Conservation (phyloP, 2,888 invertebrate genomes). For the Cantharis rufa region DNA sequence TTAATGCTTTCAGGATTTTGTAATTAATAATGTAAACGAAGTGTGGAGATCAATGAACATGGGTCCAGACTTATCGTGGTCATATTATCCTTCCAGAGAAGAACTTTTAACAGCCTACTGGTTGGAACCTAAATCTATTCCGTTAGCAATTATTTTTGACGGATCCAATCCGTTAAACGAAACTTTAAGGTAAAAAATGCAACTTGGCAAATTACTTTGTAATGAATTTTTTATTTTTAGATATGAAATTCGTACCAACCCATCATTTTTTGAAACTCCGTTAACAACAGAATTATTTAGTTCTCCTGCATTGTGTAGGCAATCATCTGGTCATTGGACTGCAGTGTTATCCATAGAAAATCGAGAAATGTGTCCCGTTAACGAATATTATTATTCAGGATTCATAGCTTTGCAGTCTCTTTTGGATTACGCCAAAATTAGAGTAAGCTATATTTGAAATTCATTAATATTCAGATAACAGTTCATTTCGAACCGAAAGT, state of each 20-base stretch:
- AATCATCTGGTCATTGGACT: slow-evolving; percentile 64
- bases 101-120: slow-evolving; percentile 73
- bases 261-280: slow-evolving; percentile 67
- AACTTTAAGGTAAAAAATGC: slow-evolving; percentile 59
- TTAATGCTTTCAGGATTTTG: slow-evolving; percentile 59
- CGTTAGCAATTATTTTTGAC: slow-evolving; percentile 73
- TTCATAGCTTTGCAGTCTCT: slow-evolving; percentile 73
- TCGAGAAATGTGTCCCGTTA: slow-evolving; percentile 73
- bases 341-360: slow-evolving; percentile 70
- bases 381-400: slow-evolving; percentile 77
- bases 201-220: neutral
- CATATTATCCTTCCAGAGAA: slow-evolving; percentile 66
- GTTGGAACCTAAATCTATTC: slow-evolving; percentile 66
- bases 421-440: slow-evolving; percentile 73
- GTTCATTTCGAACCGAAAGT: neutral
- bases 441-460: slow-evolving; percentile 54
- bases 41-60: slow-evolving; percentile 62
- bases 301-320: slow-evolving; percentile 72
- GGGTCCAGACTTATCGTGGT: slow-evolving; percentile 62
- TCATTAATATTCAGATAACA: no score
- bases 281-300: slow-evolving; percentile 68
- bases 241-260: slow-evolving; percentile 76
- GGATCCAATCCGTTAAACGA: slow-evolving; percentile 56
- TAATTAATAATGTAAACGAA: slow-evolving; percentile 65
- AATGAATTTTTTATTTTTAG: slow-evolving; percentile 49